These are phyloP conservation scores for Cenopis cana DNA, from an alignment of 2,888 invertebrate genomes.

Conservation along the genomic window DNA sequence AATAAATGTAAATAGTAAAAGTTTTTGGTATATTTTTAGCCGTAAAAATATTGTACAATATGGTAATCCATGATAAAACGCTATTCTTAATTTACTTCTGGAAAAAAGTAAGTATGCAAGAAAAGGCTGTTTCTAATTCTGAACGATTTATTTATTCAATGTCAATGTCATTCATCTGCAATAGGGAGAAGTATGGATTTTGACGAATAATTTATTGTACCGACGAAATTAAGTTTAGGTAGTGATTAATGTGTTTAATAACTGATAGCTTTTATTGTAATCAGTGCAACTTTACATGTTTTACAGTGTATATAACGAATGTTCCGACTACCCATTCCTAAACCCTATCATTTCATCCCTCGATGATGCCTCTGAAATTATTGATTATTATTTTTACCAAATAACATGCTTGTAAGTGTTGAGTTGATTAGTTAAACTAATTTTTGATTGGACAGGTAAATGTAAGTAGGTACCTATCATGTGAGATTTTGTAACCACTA, in stretches of 20 bases:
- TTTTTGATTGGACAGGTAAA: slow-evolving; percentile 41
- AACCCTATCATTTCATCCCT: slow-evolving; percentile 13
- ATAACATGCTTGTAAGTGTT: neutral
- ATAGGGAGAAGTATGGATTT: slow-evolving; percentile 43
- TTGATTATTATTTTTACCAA: slow-evolving; percentile 30
- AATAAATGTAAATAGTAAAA: no score
- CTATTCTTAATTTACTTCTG: no score
- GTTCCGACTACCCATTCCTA: slow-evolving; percentile 7
- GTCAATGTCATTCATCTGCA: slow-evolving; percentile 50
- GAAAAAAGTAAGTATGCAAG: neutral
- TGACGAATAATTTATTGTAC: slow-evolving; percentile 31
- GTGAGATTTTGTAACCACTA: neutral
- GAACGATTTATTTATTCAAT: slow-evolving; percentile 44
- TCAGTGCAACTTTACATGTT: neutral
- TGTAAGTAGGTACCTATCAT: neutral
- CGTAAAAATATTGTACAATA: no score
- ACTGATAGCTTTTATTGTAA: neutral
- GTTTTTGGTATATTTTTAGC: no score
- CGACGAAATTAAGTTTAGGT: slow-evolving; percentile 6
- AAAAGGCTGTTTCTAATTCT: slow-evolving; percentile 9
- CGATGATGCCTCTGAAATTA: slow-evolving; percentile 20
- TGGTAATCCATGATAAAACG: no score
- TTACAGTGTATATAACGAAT: slow-evolving; percentile 1
- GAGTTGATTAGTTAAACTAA: neutral
- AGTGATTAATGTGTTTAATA: slow-evolving; percentile 37